A percentile compares a stretch with the other conserved stretches of the same genome.
Conservation (phyloP, 2,797 vertebrate species). For the Galaxias olidus region DNA sequence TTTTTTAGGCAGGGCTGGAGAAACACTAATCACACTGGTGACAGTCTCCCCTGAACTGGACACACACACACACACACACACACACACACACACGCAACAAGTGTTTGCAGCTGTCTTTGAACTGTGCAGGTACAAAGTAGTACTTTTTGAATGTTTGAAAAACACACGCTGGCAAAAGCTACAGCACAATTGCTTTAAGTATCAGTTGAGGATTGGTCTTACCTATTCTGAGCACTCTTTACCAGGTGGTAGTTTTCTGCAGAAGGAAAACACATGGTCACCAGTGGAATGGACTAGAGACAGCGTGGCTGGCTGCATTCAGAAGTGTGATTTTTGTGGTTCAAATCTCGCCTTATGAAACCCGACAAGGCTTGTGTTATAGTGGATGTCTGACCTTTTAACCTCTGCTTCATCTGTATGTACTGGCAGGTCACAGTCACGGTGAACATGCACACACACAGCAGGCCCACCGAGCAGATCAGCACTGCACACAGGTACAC, state of each 20-base stretch:
- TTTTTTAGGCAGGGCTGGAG: constrained; percentile 85
- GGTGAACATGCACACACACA: constrained; percentile 91
- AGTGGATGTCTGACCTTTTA: constrained; percentile 77
- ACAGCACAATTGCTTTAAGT: background rate
- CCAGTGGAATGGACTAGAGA: background rate
- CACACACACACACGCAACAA: background rate
- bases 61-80: background rate
- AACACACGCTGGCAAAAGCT: background rate
- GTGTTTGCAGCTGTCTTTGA: no score
- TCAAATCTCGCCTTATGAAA: background rate
- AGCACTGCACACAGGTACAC: constrained; percentile 89
- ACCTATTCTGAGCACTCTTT: constrained; percentile 93
- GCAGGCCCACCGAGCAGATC: constrained; percentile 88
- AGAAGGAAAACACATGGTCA: constrained; percentile 30
- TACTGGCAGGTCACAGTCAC: constrained; percentile 88
- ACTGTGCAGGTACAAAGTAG: background rate
- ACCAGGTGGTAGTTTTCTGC: constrained; percentile 91
- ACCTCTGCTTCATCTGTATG: constrained; percentile 83
- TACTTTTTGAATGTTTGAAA: background rate
- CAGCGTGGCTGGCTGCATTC: background rate
- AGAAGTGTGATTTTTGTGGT: no score
- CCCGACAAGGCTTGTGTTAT: background rate
- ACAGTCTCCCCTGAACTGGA: constrained; percentile 89
- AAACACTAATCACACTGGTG: constrained; percentile 81
- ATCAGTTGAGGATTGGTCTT: constrained; percentile 36